Evolutionary conservation across 2,113 vertebrate genomes (phyloP), one percentile per base, ranked within the genome.

Genomic region (Variabilichromis moorii): DNA sequence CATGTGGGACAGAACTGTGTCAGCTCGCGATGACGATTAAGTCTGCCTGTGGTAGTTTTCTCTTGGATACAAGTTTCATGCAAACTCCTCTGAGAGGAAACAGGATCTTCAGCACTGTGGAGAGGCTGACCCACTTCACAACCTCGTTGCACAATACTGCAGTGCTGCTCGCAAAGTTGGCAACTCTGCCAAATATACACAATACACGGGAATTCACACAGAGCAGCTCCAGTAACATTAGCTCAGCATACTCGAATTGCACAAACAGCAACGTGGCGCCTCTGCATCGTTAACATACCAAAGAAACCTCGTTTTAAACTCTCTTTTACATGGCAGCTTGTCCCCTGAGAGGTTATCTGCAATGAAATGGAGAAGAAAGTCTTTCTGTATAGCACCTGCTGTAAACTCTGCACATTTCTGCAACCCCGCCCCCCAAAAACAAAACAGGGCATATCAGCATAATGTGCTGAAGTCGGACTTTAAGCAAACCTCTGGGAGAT

Each of bases 81-180:
- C 50, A 28, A 1, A 40, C 68, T 88, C 86, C 88, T 89, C 82
- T 57, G 87, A 91, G 89, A 90, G 91, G 9, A 31, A 86, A 86
- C 53, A 42, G 50, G 66, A 89, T 92, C 80, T 85, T 66, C 84
- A 76, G 50, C 45, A 57, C 79, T 55, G 26, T 37, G 81, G 80
- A 89, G 81, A 54, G 80, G 78, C 81, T 95, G 94, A 96, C 95
- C 93, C 93, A 95, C 85, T 96, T 94, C 86, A 92, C 66, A 90
- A 89, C 82, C 86, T 82, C 54, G 26, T 79, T 85, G 82, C 89
- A 90, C 80, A 91, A 90, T 79, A 53, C 93, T 89, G 86, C 89
- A 88, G 78, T 79, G 80, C 86, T 84, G 47, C 90, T 76, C 53
- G 42, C 79, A 90, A 88, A 88, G 84, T 87, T 91, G 81, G 66